Evolutionary conservation across 2,888 invertebrate species (phyloP).

Genomic region (Eilema depressum): DNA sequence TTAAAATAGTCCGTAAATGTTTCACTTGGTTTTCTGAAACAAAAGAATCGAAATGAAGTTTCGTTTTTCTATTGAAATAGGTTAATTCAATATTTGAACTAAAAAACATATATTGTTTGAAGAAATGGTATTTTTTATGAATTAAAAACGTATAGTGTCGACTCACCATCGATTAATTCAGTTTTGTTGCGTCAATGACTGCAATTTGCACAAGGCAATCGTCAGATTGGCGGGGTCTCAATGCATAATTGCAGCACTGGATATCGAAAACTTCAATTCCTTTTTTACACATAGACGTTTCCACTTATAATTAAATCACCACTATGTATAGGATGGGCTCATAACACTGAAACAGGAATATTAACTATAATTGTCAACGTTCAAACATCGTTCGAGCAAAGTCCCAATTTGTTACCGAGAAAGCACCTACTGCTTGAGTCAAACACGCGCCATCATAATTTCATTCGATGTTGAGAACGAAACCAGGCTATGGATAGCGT

Average conservation of each 20-base stretch:
- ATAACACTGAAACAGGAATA: slow-evolving; percentile 64
- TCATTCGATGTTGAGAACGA: slow-evolving; percentile 50
- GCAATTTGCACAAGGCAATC: slow-evolving; percentile 65
- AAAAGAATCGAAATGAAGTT: slow-evolving; percentile 85
- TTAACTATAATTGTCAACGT: slow-evolving; percentile 65
- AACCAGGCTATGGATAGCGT: slow-evolving; percentile 42
- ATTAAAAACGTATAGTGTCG: slow-evolving; percentile 59
- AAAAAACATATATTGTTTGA: slow-evolving; percentile 50
- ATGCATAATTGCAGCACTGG: slow-evolving; percentile 56
- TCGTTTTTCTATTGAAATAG: slow-evolving; percentile 69
- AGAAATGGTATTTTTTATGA: slow-evolving; percentile 56
- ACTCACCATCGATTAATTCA: slow-evolving; percentile 61
- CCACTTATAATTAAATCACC: slow-evolving; percentile 47
- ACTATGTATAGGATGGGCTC: slow-evolving; percentile 53
- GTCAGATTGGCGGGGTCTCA: slow-evolving; percentile 63
- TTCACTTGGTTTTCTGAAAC: slow-evolving; percentile 71
- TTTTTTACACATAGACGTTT: slow-evolving; percentile 66
- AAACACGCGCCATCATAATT: slow-evolving; percentile 81
- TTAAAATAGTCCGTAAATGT: slow-evolving; percentile 53
- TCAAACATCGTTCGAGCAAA: slow-evolving; percentile 68
- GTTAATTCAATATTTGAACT: slow-evolving; percentile 72
- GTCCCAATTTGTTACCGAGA: slow-evolving; percentile 79
- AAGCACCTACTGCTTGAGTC: slow-evolving; percentile 68
- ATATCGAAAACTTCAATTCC: slow-evolving; percentile 80
- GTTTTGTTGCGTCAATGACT: slow-evolving; percentile 58